Conservation (phyloP, 2,113 vertebrate species). For the Rattus norvegicus region GRCr8 NC_086022.1:38821501-38822000, state of each 20-base stretch:
- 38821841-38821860: neutral
- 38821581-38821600: no score
- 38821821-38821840: neutral
- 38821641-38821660: no score
- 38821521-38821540: no score
- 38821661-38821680: no score
- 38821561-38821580: no score
- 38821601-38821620: no score
- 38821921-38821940: conserved; percentile 4
- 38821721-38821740: no score
- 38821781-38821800: neutral
- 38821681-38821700: no score
- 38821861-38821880: neutral
- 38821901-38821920: neutral
- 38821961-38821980: conserved; percentile 9
- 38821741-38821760: neutral
- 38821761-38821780: neutral
- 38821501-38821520: no score
- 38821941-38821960: conserved; percentile 39
- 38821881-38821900: neutral
- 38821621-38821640: no score
- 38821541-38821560: no score
- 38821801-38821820: neutral
- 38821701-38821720: no score
- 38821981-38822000: neutral